A percentile compares a stretch with the other conserved stretches of the same genome.
Evolutionary conservation across 1,140 invertebrate genomes (phyloP).

Genomic region (Drosophila teissieri): DNA sequence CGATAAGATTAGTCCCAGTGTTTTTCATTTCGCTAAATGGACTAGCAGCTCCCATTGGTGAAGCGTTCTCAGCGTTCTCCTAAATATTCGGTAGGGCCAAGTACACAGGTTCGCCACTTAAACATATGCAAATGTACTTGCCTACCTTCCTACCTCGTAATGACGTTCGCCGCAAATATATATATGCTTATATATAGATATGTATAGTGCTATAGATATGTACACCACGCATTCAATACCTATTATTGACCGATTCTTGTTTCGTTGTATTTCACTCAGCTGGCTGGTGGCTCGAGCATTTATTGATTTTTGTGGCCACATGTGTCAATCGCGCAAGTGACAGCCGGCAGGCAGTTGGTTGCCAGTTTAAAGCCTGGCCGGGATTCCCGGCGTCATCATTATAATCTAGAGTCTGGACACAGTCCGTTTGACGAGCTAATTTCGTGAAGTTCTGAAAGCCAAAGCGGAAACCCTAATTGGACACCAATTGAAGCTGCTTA

Average conservation of each 20-base stretch:
- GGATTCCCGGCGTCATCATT: conserved; percentile 70
- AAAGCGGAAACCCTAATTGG: conserved; percentile 35
- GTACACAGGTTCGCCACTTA: conserved; percentile 4
- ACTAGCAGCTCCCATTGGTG: conserved; percentile 22
- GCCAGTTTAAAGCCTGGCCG: conserved; percentile 62
- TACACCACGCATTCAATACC: background rate
- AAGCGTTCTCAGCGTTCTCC: conserved; percentile 3
- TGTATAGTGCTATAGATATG: background rate
- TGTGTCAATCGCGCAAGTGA: conserved; percentile 49
- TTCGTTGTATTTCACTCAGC: conserved; percentile 9
- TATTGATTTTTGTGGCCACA: conserved; percentile 41
- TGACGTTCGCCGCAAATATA: background rate
- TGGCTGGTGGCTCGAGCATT: conserved; percentile 3
- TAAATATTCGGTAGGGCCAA: background rate
- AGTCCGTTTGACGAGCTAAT: conserved; percentile 51
- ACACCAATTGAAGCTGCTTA: conserved; percentile 34
- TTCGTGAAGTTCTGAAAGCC: conserved; percentile 32
- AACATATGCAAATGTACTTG: conserved; percentile 20
- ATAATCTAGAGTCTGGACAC: conserved; percentile 29
- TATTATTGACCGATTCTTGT: conserved; percentile 22
- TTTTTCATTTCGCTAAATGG: background rate
- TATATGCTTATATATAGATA: background rate
- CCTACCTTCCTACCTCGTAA: background rate
- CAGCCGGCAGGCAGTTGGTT: conserved; percentile 51
- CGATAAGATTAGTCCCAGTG: conserved; percentile 63